Evolutionary conservation across 1,140 invertebrate genomes (phyloP).

Genomic region (Geopemphigus sp.): DNA sequence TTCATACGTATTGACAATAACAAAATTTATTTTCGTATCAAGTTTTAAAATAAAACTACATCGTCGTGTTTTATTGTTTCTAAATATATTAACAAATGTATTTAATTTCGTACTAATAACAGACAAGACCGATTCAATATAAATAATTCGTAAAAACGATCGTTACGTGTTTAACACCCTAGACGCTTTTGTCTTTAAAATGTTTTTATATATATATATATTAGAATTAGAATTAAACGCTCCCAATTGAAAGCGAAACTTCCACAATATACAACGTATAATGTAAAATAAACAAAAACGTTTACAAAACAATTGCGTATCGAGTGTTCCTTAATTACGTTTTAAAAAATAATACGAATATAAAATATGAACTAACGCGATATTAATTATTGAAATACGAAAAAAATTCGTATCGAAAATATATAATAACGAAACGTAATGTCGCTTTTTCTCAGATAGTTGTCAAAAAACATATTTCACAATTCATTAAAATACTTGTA

Average conservation of each 20-base stretch:
- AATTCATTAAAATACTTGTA: too few species aligned
- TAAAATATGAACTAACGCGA: not conserved
- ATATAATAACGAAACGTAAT: not conserved
- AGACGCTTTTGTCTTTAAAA: too few species aligned
- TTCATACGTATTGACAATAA: not conserved
- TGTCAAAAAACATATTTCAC: not conserved
- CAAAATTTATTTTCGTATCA: not conserved
- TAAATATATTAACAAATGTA: not conserved
- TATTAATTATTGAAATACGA: not conserved
- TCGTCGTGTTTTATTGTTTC: not conserved
- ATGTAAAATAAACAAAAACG: too few species aligned
- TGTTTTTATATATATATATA: too few species aligned
- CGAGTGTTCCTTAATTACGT: too few species aligned
- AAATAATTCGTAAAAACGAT: too few species aligned
- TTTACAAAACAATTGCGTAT: too few species aligned
- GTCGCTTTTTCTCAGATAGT: not conserved
- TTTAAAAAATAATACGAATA: not conserved
- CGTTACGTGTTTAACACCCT: too few species aligned
- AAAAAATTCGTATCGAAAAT: not conserved
- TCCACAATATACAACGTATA: too few species aligned
- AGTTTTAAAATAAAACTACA: not conserved
- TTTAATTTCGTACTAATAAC: not conserved
- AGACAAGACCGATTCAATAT: too few species aligned
- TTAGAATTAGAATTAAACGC: too few species aligned
- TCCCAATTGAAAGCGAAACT: too few species aligned